These are phyloP conservation scores for Sinella curviseta DNA, from an alignment of 1,140 invertebrate species.

Conservation along the genomic window DNA sequence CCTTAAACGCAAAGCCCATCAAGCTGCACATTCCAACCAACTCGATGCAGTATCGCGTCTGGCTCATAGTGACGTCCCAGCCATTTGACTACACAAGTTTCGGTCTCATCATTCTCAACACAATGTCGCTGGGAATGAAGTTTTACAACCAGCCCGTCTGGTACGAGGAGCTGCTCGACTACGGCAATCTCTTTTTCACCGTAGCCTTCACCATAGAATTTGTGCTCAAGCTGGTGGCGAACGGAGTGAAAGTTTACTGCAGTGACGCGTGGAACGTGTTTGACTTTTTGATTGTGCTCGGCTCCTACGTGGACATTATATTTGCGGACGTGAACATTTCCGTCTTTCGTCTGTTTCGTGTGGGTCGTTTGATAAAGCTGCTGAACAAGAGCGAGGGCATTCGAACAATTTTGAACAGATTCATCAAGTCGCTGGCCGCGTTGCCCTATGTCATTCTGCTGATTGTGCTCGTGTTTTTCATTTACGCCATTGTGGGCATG, in stretches of 20 bases:
- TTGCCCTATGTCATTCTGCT: slow-evolving; percentile 97
- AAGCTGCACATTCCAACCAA: slow-evolving; percentile 96
- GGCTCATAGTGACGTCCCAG: slow-evolving; percentile 99
- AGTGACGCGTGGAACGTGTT: slow-evolving; percentile 99
- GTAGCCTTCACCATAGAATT: slow-evolving; percentile 96
- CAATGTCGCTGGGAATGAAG: too few relatives aligned
- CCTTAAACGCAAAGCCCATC: slow-evolving; percentile 95
- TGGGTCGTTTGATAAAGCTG: slow-evolving; percentile 95
- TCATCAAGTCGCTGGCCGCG: slow-evolving; percentile 99
- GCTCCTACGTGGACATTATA: too few relatives aligned
- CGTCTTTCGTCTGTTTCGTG: slow-evolving; percentile 97
- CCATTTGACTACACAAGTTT: slow-evolving; percentile 99
- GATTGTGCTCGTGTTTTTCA: slow-evolving; percentile 98
- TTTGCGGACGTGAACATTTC: slow-evolving; percentile 93
- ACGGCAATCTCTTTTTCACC: slow-evolving; percentile 96
- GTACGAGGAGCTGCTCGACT: slow-evolving; percentile 83
- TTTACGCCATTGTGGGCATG: slow-evolving; percentile 99
- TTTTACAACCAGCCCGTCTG: too few relatives aligned
- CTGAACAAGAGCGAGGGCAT: slow-evolving; percentile 97
- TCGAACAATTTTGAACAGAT: slow-evolving; percentile 96
- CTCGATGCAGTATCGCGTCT: slow-evolving; percentile 96
- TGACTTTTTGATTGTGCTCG: slow-evolving; percentile 99
- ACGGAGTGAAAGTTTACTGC: slow-evolving; percentile 98
- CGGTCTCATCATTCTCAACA: slow-evolving; percentile 93
- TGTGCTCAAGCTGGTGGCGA: slow-evolving; percentile 96